Evolutionary conservation across 2,113 vertebrate genomes (phyloP).

Genomic region (Oxyura jamaicensis): DNA sequence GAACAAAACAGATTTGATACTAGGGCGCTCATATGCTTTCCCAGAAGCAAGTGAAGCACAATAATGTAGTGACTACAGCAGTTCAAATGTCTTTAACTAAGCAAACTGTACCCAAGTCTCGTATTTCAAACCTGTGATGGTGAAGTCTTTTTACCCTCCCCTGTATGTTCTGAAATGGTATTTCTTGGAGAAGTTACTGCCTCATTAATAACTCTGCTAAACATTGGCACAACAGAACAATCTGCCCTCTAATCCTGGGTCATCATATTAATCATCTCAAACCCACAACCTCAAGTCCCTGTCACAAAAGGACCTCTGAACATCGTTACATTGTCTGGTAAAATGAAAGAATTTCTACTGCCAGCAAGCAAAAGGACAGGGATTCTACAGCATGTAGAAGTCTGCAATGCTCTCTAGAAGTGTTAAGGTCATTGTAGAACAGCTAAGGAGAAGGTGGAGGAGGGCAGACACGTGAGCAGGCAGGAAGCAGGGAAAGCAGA

Average conservation of each 20-base stretch:
- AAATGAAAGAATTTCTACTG: slow-evolving; percentile 1
- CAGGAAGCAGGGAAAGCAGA: neutral
- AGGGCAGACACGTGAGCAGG: neutral
- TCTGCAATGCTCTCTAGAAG: neutral
- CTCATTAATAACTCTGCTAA: neutral
- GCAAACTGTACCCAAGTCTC: neutral
- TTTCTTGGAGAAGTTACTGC: neutral
- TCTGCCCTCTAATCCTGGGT: neutral
- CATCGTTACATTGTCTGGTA: neutral
- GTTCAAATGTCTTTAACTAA: neutral
- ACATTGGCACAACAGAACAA: neutral
- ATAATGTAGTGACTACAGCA: slow-evolving; percentile 19
- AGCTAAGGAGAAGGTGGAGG: neutral
- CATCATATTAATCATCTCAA: neutral
- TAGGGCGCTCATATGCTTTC: neutral
- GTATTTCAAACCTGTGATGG: slow-evolving; percentile 29
- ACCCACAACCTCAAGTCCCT: neutral
- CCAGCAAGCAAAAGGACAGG: neutral
- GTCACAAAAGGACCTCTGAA: neutral
- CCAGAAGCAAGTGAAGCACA: slow-evolving; percentile 48
- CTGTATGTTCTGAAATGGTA: neutral
- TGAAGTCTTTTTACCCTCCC: slow-evolving; percentile 43
- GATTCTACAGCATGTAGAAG: neutral
- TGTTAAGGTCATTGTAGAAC: neutral
- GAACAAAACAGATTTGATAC: slow-evolving; percentile 29